Base-by-base conservation (phyloP, 1,140 invertebrate genomes). In the Platyscapa corneri region DNA sequence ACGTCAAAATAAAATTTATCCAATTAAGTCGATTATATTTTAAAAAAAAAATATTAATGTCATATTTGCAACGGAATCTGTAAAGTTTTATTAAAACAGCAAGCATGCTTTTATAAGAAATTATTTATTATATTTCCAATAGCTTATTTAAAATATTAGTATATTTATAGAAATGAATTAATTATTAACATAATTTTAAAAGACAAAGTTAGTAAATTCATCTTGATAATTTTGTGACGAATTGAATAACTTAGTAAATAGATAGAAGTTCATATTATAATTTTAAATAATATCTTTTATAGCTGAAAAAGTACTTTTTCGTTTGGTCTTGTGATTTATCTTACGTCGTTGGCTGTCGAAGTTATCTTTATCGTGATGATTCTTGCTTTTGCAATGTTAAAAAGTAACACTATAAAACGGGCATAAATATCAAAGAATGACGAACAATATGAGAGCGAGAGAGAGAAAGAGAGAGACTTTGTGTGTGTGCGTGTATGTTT, bases 281-380 rank as follows among this genome's bases (percentile, higher is more conserved):
- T 37, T 37, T 20, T 34, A 37, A 70, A 70, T 37, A 37, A 70
- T 12, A 70, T 37, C 20, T 20, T 10, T 14, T 5, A 37, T 60
- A 5, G 20, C 23, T 70, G 32, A n/a, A 75, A 75, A n/a, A 65
- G n/a, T 80, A 80, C 39, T 80, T 80, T 82, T 82, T 82, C 70
- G 49, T 82, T 82, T 49, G 74, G 32, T 82, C 27, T 37, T 37
- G 30, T 53, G 60, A 82, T 74, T 74, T 37, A 74, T 82, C n/a
- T 82, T 72, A 23, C 23, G 74, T 3, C 34, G 70, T 82, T 82
- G 49, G 46, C 70, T 82, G 81, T 82, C 67, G 56, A 74, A 82
- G 65, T 82, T 70, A 27, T 74, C 49, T 82, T 82, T 82, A 56
- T 74, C 23, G 70, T 56, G 49, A 56, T 75, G 81, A 39, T 53